Percentiles rank a stretch among this genome's conserved stretches.
phyloP scores from a whole-genome alignment of 2,888 invertebrate genomes.

The Silvanus unidentatus region DNA sequence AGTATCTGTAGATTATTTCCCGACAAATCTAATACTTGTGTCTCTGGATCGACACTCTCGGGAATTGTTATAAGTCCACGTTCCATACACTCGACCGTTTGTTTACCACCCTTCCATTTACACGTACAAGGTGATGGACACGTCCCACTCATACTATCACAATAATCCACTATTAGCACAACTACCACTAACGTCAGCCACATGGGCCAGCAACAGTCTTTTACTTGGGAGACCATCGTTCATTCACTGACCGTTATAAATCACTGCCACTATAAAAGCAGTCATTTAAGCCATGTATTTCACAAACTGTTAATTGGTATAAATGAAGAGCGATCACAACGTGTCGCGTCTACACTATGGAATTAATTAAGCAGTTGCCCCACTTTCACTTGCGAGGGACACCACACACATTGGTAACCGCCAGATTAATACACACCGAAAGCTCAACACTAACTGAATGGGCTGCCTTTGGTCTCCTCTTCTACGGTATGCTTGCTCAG shows the following conservation, averaged over 20 bases:
- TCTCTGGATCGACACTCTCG: slow-evolving; percentile 77
- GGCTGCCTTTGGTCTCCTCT: slow-evolving; percentile 48
- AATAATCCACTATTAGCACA: slow-evolving; percentile 15
- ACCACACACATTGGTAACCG: too few relatives aligned
- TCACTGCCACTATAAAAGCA: neutral
- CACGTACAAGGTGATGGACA: slow-evolving; percentile 78
- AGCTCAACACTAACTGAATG: slow-evolving; percentile 43
- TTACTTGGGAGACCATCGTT: neutral
- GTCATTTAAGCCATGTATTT: neutral
- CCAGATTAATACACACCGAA: neutral
- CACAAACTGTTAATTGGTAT: neutral
- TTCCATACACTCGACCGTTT: slow-evolving; percentile 85
- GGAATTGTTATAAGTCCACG: slow-evolving; percentile 79
- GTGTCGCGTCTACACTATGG: slow-evolving; percentile 15
- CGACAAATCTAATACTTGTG: slow-evolving; percentile 86
- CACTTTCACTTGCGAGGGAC: too few relatives aligned
- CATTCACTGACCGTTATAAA: neutral
- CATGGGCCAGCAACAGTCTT: slow-evolving; percentile 3
- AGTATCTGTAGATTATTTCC: slow-evolving; percentile 81
- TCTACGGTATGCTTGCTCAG: slow-evolving; percentile 39
- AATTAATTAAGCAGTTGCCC: slow-evolving; percentile 37
- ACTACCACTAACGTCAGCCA: slow-evolving; percentile 19
- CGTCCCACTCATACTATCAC: slow-evolving; percentile 52
- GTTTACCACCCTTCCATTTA: slow-evolving; percentile 92
- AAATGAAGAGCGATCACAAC: too few relatives aligned